Evolutionary conservation across 2,797 vertebrate genomes (phyloP).

Genomic region (Cryptoblepharus egeriae): DNA sequence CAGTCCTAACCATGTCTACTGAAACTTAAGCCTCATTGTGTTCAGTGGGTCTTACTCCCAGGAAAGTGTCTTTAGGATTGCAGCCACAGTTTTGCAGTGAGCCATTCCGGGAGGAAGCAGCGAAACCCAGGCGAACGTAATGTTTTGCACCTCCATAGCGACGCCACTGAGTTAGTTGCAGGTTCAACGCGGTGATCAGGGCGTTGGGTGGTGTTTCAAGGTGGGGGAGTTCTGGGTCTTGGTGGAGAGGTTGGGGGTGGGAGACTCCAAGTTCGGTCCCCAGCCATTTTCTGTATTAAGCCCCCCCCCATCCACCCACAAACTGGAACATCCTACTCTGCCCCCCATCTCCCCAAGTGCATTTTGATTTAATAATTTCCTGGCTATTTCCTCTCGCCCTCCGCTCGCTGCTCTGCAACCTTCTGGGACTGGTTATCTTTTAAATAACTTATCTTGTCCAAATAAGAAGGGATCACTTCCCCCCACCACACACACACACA

Average conservation of each 20-base stretch:
- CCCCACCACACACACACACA: not conserved
- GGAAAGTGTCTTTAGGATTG: too few species aligned
- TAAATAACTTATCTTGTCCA: constrained; percentile 76
- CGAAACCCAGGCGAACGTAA: too few species aligned
- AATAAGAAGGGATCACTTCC: not conserved
- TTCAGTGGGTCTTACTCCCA: too few species aligned
- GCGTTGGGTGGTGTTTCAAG: not conserved
- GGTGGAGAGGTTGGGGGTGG: too few species aligned
- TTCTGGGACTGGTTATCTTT: constrained; percentile 75
- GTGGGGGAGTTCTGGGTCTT: too few species aligned
- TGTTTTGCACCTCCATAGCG: not conserved
- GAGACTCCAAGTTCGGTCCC: not conserved
- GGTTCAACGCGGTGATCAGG: not conserved
- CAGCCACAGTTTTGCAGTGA: too few species aligned
- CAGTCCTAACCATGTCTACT: too few species aligned
- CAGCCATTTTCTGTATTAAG: not conserved
- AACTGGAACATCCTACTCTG: not conserved
- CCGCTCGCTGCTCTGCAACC: constrained; percentile 14
- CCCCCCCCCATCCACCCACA: not conserved
- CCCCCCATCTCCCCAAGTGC: not conserved
- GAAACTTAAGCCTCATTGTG: too few species aligned
- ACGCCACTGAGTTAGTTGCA: not conserved
- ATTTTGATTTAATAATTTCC: constrained; percentile 18
- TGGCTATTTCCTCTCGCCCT: not conserved
- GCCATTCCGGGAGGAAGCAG: too few species aligned